Base-by-base conservation (phyloP, 2,888 invertebrate genomes). In the Euzophera pinguis region DNA sequence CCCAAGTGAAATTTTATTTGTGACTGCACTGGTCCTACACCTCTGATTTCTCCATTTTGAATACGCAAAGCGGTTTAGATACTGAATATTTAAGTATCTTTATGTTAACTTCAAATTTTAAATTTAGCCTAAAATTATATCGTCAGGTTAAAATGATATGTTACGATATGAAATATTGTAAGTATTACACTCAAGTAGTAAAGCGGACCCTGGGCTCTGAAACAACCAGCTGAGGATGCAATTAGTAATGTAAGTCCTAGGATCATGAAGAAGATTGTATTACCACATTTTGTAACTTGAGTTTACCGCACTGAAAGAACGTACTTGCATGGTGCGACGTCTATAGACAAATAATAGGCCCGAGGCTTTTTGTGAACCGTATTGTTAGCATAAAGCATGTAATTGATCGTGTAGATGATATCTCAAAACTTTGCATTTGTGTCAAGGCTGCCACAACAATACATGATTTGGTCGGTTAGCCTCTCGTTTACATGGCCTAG, bases 401-500 rank as follows among this genome's bases (percentile, higher is more conserved):
- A 83, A 80, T 78, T 79, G 75, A 77, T 80, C 71, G 79, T 73
- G 65, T 71, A 74, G 80, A 82, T 78, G 65, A 68, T 81, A 84
- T 85, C 84, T 82, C 63, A 73, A 74, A 70, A 73, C 65, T 65
- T 67, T 63, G 69, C 68, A 86, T 81, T 75, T 69, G 65, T 86
- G 89, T 82, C 86, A 89, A 87, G 89, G 89, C 67, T 73, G 60
- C 66, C 47, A 32, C 63, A 78, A 84, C 84, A 82, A 84, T 84
- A 73, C 73, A 73, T 67, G 67, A 64, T 62, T 71, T 60, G 58
- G 62, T 68, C 42, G 51, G 55, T 55, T 55, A 69, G 63, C 73
- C 73, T 71, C 75, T 70, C 71, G 61, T 71, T 80, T 67, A 65
- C 58, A 65, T 63, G 69, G 63, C 67, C 65, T 68, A 67, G 65